phyloP scores from a whole-genome alignment of 1,140 invertebrate genomes.

The Anadara kagoshimensis region DNA sequence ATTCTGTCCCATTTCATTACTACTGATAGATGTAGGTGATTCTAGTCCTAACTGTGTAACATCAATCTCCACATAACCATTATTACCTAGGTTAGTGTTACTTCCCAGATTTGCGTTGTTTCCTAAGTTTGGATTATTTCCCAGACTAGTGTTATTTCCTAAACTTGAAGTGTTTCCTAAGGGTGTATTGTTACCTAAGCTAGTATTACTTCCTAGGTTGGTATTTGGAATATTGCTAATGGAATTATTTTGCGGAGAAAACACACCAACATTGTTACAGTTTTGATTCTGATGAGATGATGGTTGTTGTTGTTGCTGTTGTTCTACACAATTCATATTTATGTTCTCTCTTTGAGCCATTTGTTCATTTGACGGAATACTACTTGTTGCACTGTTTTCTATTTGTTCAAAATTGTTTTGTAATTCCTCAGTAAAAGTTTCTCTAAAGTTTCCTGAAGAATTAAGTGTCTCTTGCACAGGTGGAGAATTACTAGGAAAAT shows the following conservation, averaged over 20 bases:
- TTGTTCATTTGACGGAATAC: constrained; percentile 4
- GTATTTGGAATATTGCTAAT: constrained; percentile 43
- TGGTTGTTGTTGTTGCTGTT: constrained; percentile 32
- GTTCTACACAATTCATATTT: constrained; percentile 37
- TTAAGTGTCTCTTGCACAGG: constrained; percentile 21
- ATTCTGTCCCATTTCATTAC: constrained; percentile 79
- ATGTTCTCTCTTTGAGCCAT: constrained; percentile 38
- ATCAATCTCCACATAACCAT: constrained; percentile 85
- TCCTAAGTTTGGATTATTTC: too few species aligned
- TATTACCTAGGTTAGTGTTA: constrained; percentile 46
- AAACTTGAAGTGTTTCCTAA: too few species aligned
- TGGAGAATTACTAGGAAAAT: constrained; percentile 51
- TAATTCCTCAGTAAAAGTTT: constrained; percentile 36
- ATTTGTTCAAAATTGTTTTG: constrained; percentile 23
- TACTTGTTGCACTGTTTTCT: constrained; percentile 7
- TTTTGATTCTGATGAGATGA: constrained; percentile 40
- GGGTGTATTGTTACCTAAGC: too few species aligned
- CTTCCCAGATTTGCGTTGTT: neutral
- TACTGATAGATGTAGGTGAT: constrained; percentile 89
- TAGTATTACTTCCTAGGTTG: too few species aligned
- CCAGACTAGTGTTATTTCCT: too few species aligned
- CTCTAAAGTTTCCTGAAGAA: constrained; percentile 47
- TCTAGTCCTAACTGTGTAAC: constrained; percentile 88
- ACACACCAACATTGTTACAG: constrained; percentile 53
- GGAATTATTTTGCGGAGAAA: constrained; percentile 47